These are phyloP conservation scores for Verasper variegatus DNA, from an alignment of 2,113 vertebrate species.

Conservation along the genomic window DNA sequence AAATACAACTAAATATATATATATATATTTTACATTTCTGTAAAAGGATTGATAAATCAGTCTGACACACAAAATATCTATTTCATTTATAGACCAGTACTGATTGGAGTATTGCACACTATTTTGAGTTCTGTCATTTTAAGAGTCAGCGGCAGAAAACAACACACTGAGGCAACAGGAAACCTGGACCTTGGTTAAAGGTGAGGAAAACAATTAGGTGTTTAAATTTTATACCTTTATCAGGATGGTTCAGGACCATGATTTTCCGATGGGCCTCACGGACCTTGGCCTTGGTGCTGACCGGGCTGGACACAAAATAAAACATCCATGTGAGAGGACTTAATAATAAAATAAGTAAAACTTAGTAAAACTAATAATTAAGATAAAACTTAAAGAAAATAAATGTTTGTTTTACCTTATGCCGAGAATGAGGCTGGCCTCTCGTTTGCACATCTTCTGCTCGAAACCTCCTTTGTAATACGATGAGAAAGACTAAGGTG, in stretches of 20 bases:
- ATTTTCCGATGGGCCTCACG: constrained; percentile 89
- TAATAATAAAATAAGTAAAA: too few relatives aligned
- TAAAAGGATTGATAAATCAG: too few relatives aligned
- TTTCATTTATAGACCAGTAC: too few relatives aligned
- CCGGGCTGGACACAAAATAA: constrained; percentile 82
- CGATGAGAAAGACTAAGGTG: constrained; percentile 84
- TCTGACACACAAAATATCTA: too few relatives aligned
- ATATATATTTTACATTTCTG: too few relatives aligned
- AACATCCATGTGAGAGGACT: constrained; percentile 19
- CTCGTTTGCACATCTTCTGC: constrained; percentile 92
- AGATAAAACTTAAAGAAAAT: neutral
- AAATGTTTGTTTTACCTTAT: constrained; percentile 84
- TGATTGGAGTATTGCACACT: too few relatives aligned
- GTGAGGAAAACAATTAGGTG: neutral
- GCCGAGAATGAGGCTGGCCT: constrained; percentile 94
- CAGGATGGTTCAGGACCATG: constrained; percentile 96
- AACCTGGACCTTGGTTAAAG: neutral
- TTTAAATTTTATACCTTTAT: constrained; percentile 86
- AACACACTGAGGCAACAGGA: too few relatives aligned
- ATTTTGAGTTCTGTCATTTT: too few relatives aligned
- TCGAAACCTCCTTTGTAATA: constrained; percentile 98
- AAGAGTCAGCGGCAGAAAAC: too few relatives aligned
- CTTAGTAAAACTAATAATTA: too few relatives aligned
- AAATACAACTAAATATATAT: too few relatives aligned
- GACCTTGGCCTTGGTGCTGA: constrained; percentile 87